Percentiles rank a stretch among this genome's conserved stretches.
Evolutionary conservation across 2,113 vertebrate genomes (phyloP).

Genomic region (Neopipo cinnamomea): DNA sequence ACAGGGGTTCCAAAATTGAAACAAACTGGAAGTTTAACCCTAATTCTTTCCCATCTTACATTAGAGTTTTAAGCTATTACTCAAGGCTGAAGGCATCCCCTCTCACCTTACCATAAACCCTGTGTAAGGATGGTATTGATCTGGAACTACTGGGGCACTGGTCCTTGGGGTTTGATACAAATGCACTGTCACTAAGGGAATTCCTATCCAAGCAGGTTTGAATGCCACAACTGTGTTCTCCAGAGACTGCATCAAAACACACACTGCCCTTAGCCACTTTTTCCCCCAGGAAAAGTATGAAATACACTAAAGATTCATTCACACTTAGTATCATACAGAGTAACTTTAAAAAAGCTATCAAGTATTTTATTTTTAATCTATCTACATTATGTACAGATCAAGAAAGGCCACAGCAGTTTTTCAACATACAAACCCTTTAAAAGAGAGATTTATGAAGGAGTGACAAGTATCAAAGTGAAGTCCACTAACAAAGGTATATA

Average conservation of each 20-base stretch:
- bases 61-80: neutral
- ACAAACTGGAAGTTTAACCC: accelerated
- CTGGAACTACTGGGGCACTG: accelerated
- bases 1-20: neutral
- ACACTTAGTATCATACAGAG: neutral
- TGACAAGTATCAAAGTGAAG: slow-evolving; percentile 77
- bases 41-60: neutral
- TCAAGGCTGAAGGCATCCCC: neutral
- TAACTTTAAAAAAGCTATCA: slow-evolving; percentile 76
- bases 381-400: slow-evolving; percentile 85
- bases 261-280: accelerated
- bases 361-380: slow-evolving; percentile 77
- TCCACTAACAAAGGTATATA: slow-evolving; percentile 66
- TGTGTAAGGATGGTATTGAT: accelerated
- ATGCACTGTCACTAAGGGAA: accelerated
- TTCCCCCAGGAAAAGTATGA: neutral
- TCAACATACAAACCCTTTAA: slow-evolving; percentile 81
- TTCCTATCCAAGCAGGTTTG: accelerated
- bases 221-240: accelerated
- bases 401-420: slow-evolving; percentile 87
- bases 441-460: slow-evolving; percentile 72
- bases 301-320: neutral
- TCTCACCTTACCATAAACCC: neutral
- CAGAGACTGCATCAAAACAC: neutral
- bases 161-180: accelerated